phyloP scores from a whole-genome alignment of 2,888 invertebrate genomes.

The Pilophorus perplexus region DNA sequence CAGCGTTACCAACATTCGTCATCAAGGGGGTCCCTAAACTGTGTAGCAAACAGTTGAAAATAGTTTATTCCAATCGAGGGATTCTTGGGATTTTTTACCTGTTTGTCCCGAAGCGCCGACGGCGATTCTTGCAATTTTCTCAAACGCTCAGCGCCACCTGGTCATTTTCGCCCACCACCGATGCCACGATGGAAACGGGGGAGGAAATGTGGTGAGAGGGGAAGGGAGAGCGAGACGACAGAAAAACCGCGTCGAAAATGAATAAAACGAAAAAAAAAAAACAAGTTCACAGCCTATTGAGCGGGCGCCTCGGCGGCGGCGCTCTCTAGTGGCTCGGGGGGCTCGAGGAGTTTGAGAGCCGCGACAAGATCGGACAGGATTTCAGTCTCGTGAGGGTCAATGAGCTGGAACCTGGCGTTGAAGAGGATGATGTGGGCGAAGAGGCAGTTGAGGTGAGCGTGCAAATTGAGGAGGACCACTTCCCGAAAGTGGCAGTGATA shows the following conservation, averaged over 20 bases:
- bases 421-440: slow-evolving; percentile 92
- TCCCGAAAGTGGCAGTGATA: slow-evolving; percentile 97
- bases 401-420: slow-evolving; percentile 81
- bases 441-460: slow-evolving; percentile 95
- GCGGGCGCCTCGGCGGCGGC: slow-evolving; percentile 9
- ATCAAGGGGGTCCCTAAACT: too few relatives aligned
- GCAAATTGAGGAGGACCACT: slow-evolving; percentile 87
- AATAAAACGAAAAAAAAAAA: background rate
- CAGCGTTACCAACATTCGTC: too few relatives aligned
- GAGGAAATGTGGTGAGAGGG: too few relatives aligned
- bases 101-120: too few relatives aligned
- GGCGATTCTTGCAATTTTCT: background rate
- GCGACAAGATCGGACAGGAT: slow-evolving; percentile 87
- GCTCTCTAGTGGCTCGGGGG: slow-evolving; percentile 25
- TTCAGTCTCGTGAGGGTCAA: slow-evolving; percentile 94
- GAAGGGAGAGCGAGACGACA: too few relatives aligned
- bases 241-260: background rate
- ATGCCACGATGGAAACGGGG: too few relatives aligned
- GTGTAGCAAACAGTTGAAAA: background rate
- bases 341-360: slow-evolving; percentile 60
- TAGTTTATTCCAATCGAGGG: background rate
- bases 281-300: slow-evolving; percentile 39
- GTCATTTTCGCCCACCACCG: too few relatives aligned
- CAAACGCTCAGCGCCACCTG: background rate
- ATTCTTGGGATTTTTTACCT: background rate